These are phyloP conservation scores for Hirudinaria manillensis DNA, from an alignment of 2,888 invertebrate species.

Conservation along the genomic window DNA sequence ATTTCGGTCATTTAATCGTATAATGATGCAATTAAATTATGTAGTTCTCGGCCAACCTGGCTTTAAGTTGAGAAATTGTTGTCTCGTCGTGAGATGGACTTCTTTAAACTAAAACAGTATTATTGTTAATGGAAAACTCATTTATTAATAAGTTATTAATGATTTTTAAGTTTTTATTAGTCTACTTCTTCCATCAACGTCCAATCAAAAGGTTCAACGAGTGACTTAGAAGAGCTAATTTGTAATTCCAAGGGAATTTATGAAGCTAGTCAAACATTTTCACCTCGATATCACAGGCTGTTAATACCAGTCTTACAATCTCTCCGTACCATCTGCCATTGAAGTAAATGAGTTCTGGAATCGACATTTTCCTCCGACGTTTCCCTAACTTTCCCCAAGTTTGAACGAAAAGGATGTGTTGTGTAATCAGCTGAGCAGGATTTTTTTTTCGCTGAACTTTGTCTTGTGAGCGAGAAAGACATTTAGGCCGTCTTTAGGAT, in stretches of 20 bases:
- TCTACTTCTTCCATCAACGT: too few species aligned
- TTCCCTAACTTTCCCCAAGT: too few species aligned
- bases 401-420: too few species aligned
- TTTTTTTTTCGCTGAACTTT: too few species aligned
- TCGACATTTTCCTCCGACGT: constrained; percentile 8
- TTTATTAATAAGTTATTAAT: neutral
- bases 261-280: neutral
- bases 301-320: constrained; percentile 21
- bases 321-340: constrained; percentile 31
- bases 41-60: neutral
- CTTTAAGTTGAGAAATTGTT: constrained; percentile 25
- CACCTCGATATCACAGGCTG: constrained; percentile 28
- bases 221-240: too few species aligned
- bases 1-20: too few species aligned
- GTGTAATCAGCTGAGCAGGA: too few species aligned
- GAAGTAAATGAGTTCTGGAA: constrained; percentile 27
- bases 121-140: neutral
- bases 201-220: too few species aligned
- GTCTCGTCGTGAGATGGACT: constrained; percentile 12
- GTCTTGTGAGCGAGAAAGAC: too few species aligned
- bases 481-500: too few species aligned
- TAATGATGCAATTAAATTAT: neutral
- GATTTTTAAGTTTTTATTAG: too few species aligned
- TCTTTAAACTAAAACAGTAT: constrained; percentile 20
- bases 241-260: neutral